Evolutionary conservation across 2,888 invertebrate genomes (phyloP).

Genomic region (Sarcophaga rosellei): DNA sequence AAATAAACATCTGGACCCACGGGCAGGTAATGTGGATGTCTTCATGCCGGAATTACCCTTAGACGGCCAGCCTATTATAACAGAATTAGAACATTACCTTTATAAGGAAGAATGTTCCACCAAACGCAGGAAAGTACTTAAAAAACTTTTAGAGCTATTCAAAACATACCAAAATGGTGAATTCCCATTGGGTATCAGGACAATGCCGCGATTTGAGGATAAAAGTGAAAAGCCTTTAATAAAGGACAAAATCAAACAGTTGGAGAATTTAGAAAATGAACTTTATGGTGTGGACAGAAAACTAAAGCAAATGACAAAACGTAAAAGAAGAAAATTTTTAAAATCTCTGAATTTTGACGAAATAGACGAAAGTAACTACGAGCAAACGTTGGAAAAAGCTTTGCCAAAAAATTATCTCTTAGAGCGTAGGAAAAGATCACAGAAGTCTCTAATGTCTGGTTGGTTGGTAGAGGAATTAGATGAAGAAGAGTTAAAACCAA

Average conservation of each 20-base stretch:
- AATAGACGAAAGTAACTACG: constrained; percentile 77
- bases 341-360: constrained; percentile 76
- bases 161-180: constrained; percentile 83
- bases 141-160: constrained; percentile 80
- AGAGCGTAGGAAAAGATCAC: constrained; percentile 74
- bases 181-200: constrained; percentile 86
- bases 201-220: constrained; percentile 81
- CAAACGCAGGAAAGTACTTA: constrained; percentile 83
- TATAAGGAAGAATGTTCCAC: constrained; percentile 82
- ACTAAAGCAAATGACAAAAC: constrained; percentile 82
- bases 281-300: constrained; percentile 78
- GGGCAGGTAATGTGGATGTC: constrained; percentile 91
- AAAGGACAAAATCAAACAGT: constrained; percentile 78
- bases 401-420: constrained; percentile 74
- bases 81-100: constrained; percentile 82
- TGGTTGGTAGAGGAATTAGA: constrained; percentile 76
- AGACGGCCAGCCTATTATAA: constrained; percentile 83
- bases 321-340: constrained; percentile 78
- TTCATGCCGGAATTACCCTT: constrained; percentile 87
- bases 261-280: constrained; percentile 83
- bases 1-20: constrained; percentile 84
- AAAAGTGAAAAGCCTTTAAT: constrained; percentile 74
- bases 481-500: constrained; percentile 58
- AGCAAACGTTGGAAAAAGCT: constrained; percentile 75
- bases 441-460: constrained; percentile 72